Evolutionary conservation across 2,113 vertebrate genomes (phyloP), one percentile per base, ranked within the genome.

Genomic region (Ginglymostoma cirratum): DNA sequence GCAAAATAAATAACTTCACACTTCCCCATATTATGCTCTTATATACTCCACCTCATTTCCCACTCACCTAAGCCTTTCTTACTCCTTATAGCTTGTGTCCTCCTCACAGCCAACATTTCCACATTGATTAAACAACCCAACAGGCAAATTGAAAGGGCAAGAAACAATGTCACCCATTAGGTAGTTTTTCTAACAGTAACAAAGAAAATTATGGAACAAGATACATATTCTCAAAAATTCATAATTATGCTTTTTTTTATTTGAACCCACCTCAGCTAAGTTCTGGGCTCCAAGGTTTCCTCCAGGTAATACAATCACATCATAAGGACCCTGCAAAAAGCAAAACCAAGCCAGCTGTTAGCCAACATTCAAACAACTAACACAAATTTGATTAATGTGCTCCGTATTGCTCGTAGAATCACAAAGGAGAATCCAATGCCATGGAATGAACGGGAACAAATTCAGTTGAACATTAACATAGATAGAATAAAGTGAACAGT

Each of bases 221-320:
- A 38, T 23, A 45, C 80, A 83, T 15, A 83, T 21, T 83, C 3
- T 72, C 70, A 72, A 24, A 70, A 24, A 21, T 27, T 70, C 34
- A 17, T 15, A n/a, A 80, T 38, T n/a, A n/a, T 17, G 3, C 30
- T 23, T 27, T 61, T 90, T 45, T 45, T 45, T 45, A 90, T 55
- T 90, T 30, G 87, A 90, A 96, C 97, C 98, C 97, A 99, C 99
- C 98, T 99, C 99, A 17, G 98, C 98, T 96, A 99, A 97, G 97
- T 99, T 98, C 96, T 99, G 98, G n/a, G 99, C 99, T 24, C 99
- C 99, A 96, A 98, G 97, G 96, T 98, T 98, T 23, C 99, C 99
- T 95, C 99, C 99, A 38, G 99, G 99, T 48, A 99, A 97, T 89
- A 99, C 97, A 70, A 99, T 98, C 0, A 99, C 99, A 95, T 99